A percentile compares a stretch with the other conserved stretches of the same genome.
Evolutionary conservation across 2,113 vertebrate species (phyloP).

Genomic region (Edolisoma coerulescens): DNA sequence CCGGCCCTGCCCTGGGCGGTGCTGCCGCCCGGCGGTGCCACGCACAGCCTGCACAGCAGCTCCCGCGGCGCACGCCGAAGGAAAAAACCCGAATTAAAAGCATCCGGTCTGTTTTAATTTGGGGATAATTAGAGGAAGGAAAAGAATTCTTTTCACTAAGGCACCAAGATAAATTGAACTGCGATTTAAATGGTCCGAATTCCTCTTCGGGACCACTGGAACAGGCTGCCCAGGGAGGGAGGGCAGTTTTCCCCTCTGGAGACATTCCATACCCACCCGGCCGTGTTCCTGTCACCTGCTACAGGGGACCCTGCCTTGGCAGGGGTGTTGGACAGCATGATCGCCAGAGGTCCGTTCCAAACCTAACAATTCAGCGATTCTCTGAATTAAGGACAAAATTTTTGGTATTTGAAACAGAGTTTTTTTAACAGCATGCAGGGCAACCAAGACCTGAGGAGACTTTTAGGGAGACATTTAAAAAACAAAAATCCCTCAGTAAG

Average conservation of each 20-base stretch:
- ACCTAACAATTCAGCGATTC: neutral
- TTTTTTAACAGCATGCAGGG: neutral
- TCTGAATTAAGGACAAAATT: neutral
- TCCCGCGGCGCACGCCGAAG: accelerated
- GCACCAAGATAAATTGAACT: neutral
- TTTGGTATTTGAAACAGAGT: neutral
- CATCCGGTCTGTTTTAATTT: neutral
- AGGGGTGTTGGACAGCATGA: neutral
- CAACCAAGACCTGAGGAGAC: neutral
- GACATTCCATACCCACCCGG: neutral
- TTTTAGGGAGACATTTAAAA: neutral
- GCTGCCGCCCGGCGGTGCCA: slow-evolving; percentile 27
- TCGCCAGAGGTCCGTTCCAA: neutral
- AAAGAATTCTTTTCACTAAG: neutral
- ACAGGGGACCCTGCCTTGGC: neutral
- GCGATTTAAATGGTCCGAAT: neutral
- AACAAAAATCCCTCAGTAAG: neutral
- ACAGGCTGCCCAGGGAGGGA: neutral
- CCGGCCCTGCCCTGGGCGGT: neutral
- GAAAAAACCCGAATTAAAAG: neutral
- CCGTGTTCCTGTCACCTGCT: neutral
- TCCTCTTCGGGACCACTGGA: neutral
- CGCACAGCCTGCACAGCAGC: neutral
- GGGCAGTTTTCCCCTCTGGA: neutral
- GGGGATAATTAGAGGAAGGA: neutral